Evolutionary conservation across 2,113 vertebrate species (phyloP).

Genomic region (Nyctereutes procyonoides): DNA sequence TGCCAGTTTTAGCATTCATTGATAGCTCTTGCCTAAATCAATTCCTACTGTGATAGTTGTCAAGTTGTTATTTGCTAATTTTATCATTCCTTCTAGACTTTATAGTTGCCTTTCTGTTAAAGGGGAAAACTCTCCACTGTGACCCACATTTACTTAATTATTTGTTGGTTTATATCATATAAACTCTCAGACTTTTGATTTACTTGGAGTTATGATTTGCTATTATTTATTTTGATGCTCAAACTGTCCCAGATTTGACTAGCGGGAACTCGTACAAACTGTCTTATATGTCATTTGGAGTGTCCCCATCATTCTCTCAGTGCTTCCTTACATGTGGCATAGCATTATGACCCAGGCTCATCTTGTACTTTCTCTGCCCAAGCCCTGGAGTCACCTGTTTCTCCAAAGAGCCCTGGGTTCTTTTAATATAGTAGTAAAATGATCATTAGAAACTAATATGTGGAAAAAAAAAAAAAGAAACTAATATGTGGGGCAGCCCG

Average conservation of each 20-base stretch:
- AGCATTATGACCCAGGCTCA: not conserved
- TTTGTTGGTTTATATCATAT: not conserved
- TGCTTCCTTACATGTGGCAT: not conserved
- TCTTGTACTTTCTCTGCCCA: not conserved
- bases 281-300: not conserved
- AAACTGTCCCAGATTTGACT: not conserved
- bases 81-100: not conserved
- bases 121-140: not conserved
- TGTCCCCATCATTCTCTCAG: not conserved
- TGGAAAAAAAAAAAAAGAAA: no score
- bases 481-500: no score
- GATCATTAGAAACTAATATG: not conserved
- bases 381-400: not conserved
- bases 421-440: not conserved
- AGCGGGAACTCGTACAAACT: not conserved
- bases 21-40: not conserved
- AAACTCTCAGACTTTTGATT: not conserved
- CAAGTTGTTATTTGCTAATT: not conserved
- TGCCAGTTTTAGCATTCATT: not conserved
- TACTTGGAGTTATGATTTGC: not conserved
- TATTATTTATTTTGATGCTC: not conserved
- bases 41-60: not conserved
- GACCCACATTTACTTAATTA: not conserved
- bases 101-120: not conserved
- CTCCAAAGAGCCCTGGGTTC: not conserved